phyloP scores from a whole-genome alignment of 2,797 vertebrate species.

The Pagetopsis macropterus region DNA sequence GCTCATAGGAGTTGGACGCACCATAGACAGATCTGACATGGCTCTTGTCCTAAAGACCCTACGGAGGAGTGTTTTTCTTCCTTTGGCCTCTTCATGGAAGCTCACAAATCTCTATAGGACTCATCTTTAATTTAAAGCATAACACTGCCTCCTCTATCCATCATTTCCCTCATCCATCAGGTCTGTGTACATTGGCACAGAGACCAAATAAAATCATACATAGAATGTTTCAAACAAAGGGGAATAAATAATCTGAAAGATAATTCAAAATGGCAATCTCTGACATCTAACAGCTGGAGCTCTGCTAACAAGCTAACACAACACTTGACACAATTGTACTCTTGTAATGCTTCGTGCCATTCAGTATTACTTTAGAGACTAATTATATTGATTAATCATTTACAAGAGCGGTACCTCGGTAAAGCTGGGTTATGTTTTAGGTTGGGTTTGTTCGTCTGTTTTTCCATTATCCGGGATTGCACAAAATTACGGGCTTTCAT shows the following conservation, averaged over 20 bases:
- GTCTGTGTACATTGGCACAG: conserved; percentile 50
- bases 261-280: conserved; percentile 15
- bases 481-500: no score
- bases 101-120: conserved; percentile 49
- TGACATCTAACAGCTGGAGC: conserved; percentile 37
- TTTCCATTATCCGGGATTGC: no score
- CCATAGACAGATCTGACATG: conserved; percentile 38
- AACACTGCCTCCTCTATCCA: conserved; percentile 11
- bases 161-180: conserved; percentile 9
- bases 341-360: not conserved
- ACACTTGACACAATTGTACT: conserved; percentile 19
- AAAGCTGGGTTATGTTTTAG: no score
- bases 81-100: conserved; percentile 41
- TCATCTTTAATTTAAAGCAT: conserved; percentile 20
- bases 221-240: conserved; percentile 13
- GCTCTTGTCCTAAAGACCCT: conserved; percentile 27
- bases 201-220: conserved; percentile 36
- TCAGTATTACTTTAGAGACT: conserved; percentile 6
- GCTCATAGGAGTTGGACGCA: conserved; percentile 22
- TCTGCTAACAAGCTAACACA: conserved; percentile 26
- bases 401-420: not conserved
- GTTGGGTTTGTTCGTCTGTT: no score
- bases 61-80: conserved; percentile 32
- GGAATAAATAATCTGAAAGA: conserved; percentile 19
- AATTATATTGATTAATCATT: conserved; percentile 7